Base-by-base conservation (phyloP, 2,113 vertebrate genomes). In the Hucho hucho region DNA sequence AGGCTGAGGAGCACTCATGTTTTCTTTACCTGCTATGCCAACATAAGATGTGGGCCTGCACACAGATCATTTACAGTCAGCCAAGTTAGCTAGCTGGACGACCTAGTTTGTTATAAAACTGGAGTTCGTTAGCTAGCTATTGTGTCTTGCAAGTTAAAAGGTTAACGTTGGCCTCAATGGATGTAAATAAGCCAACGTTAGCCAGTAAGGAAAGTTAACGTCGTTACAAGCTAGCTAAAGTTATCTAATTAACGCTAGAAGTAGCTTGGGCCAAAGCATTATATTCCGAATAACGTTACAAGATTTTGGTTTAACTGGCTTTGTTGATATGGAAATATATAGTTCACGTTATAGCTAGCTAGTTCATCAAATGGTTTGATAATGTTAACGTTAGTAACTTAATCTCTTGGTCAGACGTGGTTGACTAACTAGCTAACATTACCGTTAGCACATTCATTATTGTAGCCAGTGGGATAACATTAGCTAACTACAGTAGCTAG, bases 1-100 rank as follows among this genome's bases (percentile, higher is more conserved):
- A 93, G 93, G 90, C 89, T 83, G 93, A 90, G 79, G 82, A 90
- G 91, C 87, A 88, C 85, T 93, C 95, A 95, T 95, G 87, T 90
- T 95, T 43, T 43, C 37, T 43, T 43, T 93, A 90, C 91, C 87
- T 87, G 86, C 11, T 77, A 61, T 73, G 74, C 58, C 58, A 61
- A 61, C 58, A 61, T n/a, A 61, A 61, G 20, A n/a, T 22, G 58
- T 22, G n/a, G 58, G 49, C 49, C 58, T 61, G 58, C 2, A 61
- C 20, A 61, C 58, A 61, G 58, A 43, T 43, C 7, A 43, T n/a
- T 61, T n/a, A 59, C 58, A 22, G 37, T 53, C 16, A 53, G 49
- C 49, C 49, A 53, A 53, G 13, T 53, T 22, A 61, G n/a, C 1
- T 61, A 61, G n/a, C n/a, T 61, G 37, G 37, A 43, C 37, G 37